Evolutionary conservation across 1,140 invertebrate species (phyloP), one percentile per base, ranked within the genome.

Genomic region (Nixonia krombeini): DNA sequence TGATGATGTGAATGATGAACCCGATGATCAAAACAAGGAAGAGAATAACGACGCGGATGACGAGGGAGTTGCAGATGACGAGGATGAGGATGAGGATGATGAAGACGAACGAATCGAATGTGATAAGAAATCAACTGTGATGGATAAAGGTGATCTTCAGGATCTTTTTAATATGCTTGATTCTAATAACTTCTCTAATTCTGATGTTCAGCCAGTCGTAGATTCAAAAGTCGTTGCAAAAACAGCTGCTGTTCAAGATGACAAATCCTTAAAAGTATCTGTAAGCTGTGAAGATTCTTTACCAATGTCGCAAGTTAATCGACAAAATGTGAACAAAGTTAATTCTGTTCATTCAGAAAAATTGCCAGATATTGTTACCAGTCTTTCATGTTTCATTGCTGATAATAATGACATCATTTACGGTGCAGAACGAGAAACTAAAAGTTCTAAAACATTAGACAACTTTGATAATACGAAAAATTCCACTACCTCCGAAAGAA

Each of bases 101-200:
- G 66, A 72, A 25, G 63, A 66, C 4, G 77, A 74, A 10, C 45
- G 15, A 41, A 47, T 40, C 9, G 47, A 65, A 18, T 58, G 63
- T 44, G 66, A 72, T 50, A 68, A 56, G 8, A 63, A 72, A 10
- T 47, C 72, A 13, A 44, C 51, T 7, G 69, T 52, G 18, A 55
- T 78, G 33, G 55, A 78, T 33, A 59, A 72, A 41, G 71, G 75
- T 51, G 77, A 75, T 52, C 70, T 78, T 49, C 72, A 74, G 33
- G 77, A 82, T 13, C 81, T 84, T 61, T 55, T 82, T 25, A 82
- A 78, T 40, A 81, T 82, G 76, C 66, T 82, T 35, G 71, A 83
- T 17, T 75, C 70, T 2, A 79, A 64, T 44, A 26, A 64, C 35
- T 65, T 69, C 49, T 13, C 53, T n/a, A 68, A 41, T 29, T 45